Percentiles rank a stretch among this genome's conserved stretches.
These are phyloP conservation scores for Thunnus thynnus DNA, from an alignment of 2,113 vertebrate genomes.

Conservation along the genomic window DNA sequence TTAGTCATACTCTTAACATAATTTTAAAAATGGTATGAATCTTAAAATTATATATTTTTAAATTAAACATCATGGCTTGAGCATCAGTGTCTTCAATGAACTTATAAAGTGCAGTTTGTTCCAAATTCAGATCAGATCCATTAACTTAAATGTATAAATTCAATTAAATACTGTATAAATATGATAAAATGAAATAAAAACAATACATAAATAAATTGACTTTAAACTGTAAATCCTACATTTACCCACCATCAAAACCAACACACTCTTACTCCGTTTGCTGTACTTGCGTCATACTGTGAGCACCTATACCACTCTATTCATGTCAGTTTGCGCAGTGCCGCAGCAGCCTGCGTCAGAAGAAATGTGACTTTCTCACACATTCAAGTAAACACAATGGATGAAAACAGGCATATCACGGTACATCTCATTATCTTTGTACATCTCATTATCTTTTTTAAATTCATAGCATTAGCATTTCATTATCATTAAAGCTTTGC, in stretches of 20 bases:
- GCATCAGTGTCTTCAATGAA: background rate
- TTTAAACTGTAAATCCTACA: background rate
- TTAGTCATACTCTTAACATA: background rate
- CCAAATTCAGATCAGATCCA: background rate
- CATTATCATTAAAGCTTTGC: conserved; percentile 41
- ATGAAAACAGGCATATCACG: background rate
- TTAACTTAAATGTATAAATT: too few species aligned
- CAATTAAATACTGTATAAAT: background rate
- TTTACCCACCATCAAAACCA: background rate
- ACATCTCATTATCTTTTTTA: conserved; percentile 33
- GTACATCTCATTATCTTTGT: conserved; percentile 57
- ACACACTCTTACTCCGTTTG: background rate
- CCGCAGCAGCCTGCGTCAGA: conserved; percentile 15
- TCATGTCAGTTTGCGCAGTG: background rate
- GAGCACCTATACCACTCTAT: background rate
- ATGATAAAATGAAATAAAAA: background rate
- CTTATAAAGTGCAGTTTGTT: background rate
- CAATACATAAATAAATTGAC: background rate
- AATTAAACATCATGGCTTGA: background rate
- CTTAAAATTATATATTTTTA: too few species aligned
- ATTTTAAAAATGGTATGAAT: too few species aligned
- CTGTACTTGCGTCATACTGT: background rate
- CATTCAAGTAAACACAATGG: conserved; percentile 17
- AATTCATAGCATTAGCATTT: conserved; percentile 49
- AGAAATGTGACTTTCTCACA: conserved; percentile 28